Percentiles rank a stretch among this genome's conserved stretches.
These are phyloP conservation scores for Conopomorpha cramerella DNA, from an alignment of 1,140 invertebrate species.

Conservation along the genomic window DNA sequence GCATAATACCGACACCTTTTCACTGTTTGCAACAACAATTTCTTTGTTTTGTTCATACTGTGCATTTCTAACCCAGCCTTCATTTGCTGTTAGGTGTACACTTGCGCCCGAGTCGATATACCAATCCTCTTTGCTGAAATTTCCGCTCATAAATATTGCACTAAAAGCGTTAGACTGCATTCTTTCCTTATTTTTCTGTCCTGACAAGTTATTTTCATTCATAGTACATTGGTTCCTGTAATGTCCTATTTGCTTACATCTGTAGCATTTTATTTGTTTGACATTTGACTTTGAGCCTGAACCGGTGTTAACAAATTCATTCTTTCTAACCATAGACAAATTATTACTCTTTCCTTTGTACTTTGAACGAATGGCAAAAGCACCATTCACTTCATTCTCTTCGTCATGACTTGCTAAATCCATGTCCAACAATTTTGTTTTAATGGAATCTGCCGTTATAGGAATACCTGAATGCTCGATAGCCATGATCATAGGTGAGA, in stretches of 20 bases:
- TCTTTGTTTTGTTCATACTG: slow-evolving; percentile 7
- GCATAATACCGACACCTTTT: slow-evolving; percentile 8
- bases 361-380: not conserved
- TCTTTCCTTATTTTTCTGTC: slow-evolving; percentile 6
- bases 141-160: slow-evolving; percentile 11
- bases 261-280: slow-evolving; percentile 2
- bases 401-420: slow-evolving; percentile 1
- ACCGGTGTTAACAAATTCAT: not conserved
- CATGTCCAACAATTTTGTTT: slow-evolving; percentile 11
- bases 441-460: slow-evolving; percentile 11
- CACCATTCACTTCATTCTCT: not conserved
- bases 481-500: slow-evolving; percentile 24
- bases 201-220: slow-evolving; percentile 6
- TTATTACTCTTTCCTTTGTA: not conserved
- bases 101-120: slow-evolving; percentile 18
- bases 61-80: slow-evolving; percentile 11
- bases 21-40: slow-evolving; percentile 10
- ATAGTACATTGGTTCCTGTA: slow-evolving; percentile 7
- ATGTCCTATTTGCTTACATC: slow-evolving; percentile 4
- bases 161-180: slow-evolving; percentile 9
- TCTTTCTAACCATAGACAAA: not conserved
- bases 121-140: slow-evolving; percentile 15
- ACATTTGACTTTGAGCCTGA: not conserved
- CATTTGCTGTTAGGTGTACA: slow-evolving; percentile 15
- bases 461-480: slow-evolving; percentile 14